Base-by-base conservation (phyloP, 2,113 vertebrate genomes). In the Trichechus manatus region DNA sequence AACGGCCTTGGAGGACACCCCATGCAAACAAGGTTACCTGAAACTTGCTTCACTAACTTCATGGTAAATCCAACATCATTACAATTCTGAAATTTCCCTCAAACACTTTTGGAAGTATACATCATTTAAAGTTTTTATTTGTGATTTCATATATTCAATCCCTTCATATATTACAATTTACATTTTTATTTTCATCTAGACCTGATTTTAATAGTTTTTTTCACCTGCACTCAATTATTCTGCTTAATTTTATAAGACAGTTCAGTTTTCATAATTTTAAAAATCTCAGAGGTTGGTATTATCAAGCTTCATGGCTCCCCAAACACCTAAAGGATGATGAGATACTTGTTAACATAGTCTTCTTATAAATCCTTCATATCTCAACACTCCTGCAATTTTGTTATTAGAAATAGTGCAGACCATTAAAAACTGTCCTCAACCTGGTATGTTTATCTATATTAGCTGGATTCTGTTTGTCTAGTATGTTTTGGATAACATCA, bases 71-170 rank as follows among this genome's bases (percentile, higher is more conserved):
- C 6, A 84, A 33, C 25, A 36, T 53, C 36, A 33, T 78, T 68
- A 36, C 29, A 53, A 22, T 93, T 88, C 59, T 83, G 29, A 83
- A 89, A 83, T 59, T 72, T 72, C 29, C 29, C 36, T 93, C 15
- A 81, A 93, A 81, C 6, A 44, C 20, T 79, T 97, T 94, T 85
- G 64, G 27, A 94, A 93, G 50, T 27, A 64, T 64, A 88, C 4
- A 83, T 47, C 25, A 63, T 25, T 63, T 85, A 25, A 1, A 85
- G 9, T 77, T 96, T 83, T 66, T 81, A 82, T 42, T 42, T 74
- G 9, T 23, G 25, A 14, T 27, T 44, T 8, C 23, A 42, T 75
- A 42, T 44, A 29, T 27, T 39, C 74, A 44, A 75, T 75, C 6
- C 25, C 23, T 77, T 77, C 23, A 77, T 25, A 77, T 29, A 44